Evolutionary conservation across 2,113 vertebrate genomes (phyloP), one percentile per base, ranked within the genome.

Genomic region (Bubo scandiacus): DNA sequence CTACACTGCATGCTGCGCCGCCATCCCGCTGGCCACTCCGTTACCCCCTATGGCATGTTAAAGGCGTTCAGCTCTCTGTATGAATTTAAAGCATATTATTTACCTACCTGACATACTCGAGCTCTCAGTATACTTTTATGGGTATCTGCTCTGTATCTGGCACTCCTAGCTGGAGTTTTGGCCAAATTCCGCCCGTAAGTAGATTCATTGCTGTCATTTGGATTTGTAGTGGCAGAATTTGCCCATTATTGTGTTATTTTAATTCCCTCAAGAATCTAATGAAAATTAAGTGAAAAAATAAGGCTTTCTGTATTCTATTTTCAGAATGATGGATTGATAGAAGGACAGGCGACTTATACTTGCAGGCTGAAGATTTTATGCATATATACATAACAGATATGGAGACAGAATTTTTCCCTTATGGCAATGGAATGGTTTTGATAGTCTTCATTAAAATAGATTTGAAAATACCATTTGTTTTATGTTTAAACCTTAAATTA

Each of bases 401-500:
- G 91, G 95, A 97, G 95, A 87, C 86, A 97, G 94, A 95, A 96
- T 97, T 96, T 96, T 97, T 97, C 95, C 91, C 95, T 97, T 83
- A 96, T 95, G 94, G 94, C 94, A 88, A 83, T 95, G 94, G 95
- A 96, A 95, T 97, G 95, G 96, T 96, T 97, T 96, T 96, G 92
- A 96, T 97, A 96, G 94, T 96, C 92, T 92, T 96, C 94, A 94
- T 97, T 96, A 97, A 97, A 97, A 96, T 82, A 97, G 83, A 97
- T 95, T 95, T 96, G 88, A 95, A 97, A 97, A 97, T 97, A 96
- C 95, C 95, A 97, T 97, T 97, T 97, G 95, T 97, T 97, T 97
- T 97, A 96, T 96, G 96, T 97, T 97, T 97, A 97, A 97, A 97
- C 91, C 92, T 96, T 97, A 97, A 95, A 95, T 97, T 97, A 97